Conservation (phyloP, 2,113 vertebrate species). For the Glaucidium brasilianum region DNA sequence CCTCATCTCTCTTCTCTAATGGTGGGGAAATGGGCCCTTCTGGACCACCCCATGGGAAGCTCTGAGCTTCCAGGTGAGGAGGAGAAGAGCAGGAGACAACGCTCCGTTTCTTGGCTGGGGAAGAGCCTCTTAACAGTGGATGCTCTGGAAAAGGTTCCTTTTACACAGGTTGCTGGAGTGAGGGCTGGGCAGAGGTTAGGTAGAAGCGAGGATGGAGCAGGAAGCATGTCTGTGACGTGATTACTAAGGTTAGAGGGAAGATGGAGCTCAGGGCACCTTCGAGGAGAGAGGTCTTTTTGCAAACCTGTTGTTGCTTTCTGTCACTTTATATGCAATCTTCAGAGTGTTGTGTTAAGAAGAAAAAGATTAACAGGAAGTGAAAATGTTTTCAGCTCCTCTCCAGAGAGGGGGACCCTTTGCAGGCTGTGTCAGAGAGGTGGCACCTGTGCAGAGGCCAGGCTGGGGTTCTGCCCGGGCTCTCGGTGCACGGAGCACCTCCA, state of each 20-base stretch:
- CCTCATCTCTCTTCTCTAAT: background rate
- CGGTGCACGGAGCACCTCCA: accelerated
- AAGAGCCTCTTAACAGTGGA: background rate
- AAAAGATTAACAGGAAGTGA: background rate
- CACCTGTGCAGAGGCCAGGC: background rate
- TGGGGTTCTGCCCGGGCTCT: background rate
- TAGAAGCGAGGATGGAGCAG: background rate
- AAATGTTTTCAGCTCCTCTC: background rate
- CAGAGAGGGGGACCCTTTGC: background rate
- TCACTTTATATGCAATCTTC: background rate
- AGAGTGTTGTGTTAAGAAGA: background rate
- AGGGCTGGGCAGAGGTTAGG: background rate
- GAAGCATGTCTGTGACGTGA: background rate
- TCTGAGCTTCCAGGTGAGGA: background rate
- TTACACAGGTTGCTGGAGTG: background rate
- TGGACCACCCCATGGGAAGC: background rate
- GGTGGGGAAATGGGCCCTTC: background rate
- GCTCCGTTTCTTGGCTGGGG: background rate
- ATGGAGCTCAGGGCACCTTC: background rate
- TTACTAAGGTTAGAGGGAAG: background rate
- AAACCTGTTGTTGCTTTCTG: background rate
- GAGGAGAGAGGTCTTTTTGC: background rate
- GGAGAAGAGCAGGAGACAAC: background rate
- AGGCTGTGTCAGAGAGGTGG: background rate
- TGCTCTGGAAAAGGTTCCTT: background rate